Evolutionary conservation across 1,140 invertebrate genomes (phyloP).

Genomic region (Lerema accius): DNA sequence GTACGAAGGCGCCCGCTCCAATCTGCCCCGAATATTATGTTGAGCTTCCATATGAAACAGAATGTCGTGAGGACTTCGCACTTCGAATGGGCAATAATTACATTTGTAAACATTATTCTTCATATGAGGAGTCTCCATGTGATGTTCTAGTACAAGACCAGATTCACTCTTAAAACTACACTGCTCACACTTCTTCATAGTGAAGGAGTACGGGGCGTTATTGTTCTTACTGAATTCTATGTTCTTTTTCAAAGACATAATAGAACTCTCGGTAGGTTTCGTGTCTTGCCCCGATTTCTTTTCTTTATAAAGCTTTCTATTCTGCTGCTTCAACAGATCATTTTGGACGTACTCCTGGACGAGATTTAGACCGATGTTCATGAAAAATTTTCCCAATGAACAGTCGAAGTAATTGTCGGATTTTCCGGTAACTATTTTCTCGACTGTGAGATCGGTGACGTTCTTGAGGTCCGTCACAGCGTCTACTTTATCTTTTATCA

Average conservation of each 20-base stretch:
- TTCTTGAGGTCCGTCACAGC: conserved; percentile 78
- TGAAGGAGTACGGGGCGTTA: conserved; percentile 92
- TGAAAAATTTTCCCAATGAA: conserved; percentile 95
- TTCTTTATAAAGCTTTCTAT: conserved; percentile 88
- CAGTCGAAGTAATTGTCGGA: conserved; percentile 90
- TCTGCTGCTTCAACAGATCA: conserved; percentile 94
- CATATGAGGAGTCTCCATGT: conserved; percentile 96
- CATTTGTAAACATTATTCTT: conserved; percentile 93
- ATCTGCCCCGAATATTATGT: conserved; percentile 91
- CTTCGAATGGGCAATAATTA: conserved; percentile 93
- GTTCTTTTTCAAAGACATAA: conserved; percentile 91
- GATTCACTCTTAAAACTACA: conserved; percentile 98
- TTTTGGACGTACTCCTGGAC: conserved; percentile 97
- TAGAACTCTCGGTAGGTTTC: conserved; percentile 89
- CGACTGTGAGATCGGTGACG: conserved; percentile 63
- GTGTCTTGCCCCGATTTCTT: conserved; percentile 85
- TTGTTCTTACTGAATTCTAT: conserved; percentile 94
- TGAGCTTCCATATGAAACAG: conserved; percentile 95
- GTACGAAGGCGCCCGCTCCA: conserved; percentile 93
- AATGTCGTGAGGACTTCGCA: conserved; percentile 93
- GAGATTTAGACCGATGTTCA: conserved; percentile 94
- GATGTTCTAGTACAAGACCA: conserved; percentile 91
- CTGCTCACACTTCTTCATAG: conserved; percentile 92
- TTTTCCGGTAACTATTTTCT: conserved; percentile 63
- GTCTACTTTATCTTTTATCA: conserved; percentile 83